These are phyloP conservation scores for Myotis lucifugus DNA, from an alignment of 2,113 vertebrate genomes.

Conservation along the genomic window DNA sequence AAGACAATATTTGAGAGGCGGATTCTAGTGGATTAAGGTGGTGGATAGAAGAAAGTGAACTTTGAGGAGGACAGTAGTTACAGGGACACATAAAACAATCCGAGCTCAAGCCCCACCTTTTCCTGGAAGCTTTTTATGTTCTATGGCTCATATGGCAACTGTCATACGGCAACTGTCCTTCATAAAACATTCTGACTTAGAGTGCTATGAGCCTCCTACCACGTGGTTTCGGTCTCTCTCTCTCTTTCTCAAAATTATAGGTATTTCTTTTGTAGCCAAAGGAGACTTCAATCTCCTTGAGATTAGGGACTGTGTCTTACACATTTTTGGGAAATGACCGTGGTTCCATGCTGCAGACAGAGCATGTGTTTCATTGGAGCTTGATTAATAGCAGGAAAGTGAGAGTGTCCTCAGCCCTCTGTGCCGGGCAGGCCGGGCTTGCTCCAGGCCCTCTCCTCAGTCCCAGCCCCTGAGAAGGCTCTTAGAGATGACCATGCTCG, in stretches of 20 bases:
- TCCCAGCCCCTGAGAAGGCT: neutral
- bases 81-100: neutral
- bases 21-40: conserved; percentile 49
- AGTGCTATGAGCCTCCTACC: neutral
- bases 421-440: neutral
- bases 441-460: neutral
- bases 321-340: neutral
- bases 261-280: neutral
- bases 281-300: neutral
- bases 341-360: neutral
- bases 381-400: neutral
- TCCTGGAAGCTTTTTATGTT: neutral
- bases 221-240: neutral
- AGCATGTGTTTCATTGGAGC: neutral
- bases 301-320: neutral
- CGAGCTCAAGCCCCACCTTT: neutral
- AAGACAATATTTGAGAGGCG: conserved; percentile 68
- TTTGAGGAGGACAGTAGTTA: conserved; percentile 42
- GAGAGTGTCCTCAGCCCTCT: neutral
- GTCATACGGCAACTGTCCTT: neutral
- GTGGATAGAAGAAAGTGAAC: conserved; percentile 47
- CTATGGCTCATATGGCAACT: neutral
- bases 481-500: neutral
- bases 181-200: neutral
- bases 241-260: neutral